Evolutionary conservation across 2,113 vertebrate species (phyloP).

Genomic region (Aleadryas rufinucha): DNA sequence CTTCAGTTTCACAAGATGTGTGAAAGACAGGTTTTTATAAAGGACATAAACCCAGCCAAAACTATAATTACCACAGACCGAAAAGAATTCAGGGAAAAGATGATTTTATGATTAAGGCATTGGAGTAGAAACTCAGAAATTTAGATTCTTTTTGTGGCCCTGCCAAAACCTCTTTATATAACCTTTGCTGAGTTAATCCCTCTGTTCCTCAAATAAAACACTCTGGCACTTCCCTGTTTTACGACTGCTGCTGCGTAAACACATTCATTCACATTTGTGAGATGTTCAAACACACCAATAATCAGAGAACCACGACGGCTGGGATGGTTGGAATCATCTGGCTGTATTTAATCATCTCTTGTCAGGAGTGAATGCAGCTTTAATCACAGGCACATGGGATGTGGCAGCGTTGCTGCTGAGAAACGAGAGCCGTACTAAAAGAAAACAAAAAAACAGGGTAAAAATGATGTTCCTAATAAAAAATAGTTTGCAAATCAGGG

Average conservation of each 20-base stretch:
- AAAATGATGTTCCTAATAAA: background rate
- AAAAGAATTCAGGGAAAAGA: background rate
- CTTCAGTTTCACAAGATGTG: background rate
- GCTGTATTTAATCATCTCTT: background rate
- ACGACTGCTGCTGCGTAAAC: background rate
- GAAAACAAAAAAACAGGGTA: background rate
- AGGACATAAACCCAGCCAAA: slow-evolving; percentile 22
- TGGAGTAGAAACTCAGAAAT: slow-evolving; percentile 21
- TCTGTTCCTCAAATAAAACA: background rate
- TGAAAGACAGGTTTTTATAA: slow-evolving; percentile 40
- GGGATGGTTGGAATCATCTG: background rate
- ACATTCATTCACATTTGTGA: background rate
- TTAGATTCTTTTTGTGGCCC: background rate
- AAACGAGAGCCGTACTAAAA: accelerated
- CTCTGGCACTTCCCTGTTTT: background rate
- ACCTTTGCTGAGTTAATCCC: slow-evolving; percentile 2
- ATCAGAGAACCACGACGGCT: background rate
- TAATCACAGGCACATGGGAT: slow-evolving; percentile 7
- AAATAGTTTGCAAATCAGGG: background rate
- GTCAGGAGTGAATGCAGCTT: background rate
- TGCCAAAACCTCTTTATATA: slow-evolving; percentile 9
- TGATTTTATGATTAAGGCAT: slow-evolving; percentile 23
- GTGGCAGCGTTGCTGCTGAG: background rate
- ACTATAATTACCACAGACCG: slow-evolving; percentile 5
- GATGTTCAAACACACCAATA: background rate